Evolutionary conservation across 2,113 vertebrate genomes (phyloP), one percentile per base, ranked within the genome.

Genomic region (Mus pahari): DNA sequence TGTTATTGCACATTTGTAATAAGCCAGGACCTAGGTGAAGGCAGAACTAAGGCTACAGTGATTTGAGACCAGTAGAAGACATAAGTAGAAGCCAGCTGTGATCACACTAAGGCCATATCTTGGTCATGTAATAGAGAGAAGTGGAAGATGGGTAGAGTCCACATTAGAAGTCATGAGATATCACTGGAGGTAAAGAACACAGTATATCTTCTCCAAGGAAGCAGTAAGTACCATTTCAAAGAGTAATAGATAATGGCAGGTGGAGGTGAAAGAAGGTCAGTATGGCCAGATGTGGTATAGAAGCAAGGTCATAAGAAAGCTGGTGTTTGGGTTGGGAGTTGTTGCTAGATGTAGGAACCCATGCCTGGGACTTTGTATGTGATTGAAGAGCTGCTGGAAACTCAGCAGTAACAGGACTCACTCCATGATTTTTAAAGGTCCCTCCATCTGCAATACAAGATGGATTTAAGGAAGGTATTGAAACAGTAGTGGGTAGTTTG

Each of bases 251-350:
- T 39, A 0, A 24, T 83, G 68, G 20, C 26, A 64, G 7, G 8
- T 83, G 4, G 22, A 26, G 42, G 55, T 62, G 66, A 39, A 68
- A 48, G 6, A n/a, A 86, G 58, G 13, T 3, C 26, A 48, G 1
- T 24, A 3, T 82, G 11, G 13, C 1, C 64, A 3, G 13, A 19
- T 31, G 12, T 7, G 48, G 13, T n/a, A 11, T 42, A 22, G 73
- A 4, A 90, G 4, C 31, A 36, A 75, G 11, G 1, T 36, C 17
- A 14, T 48, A 24, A 53, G 5, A 24, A n/a, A 50, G 62, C 20
- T 19, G 6, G 3, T 19, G 6, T 7, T 12, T 22, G 3, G 0
- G 7, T n/a, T 2, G 1, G 9, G 53, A 10, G 9, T 68, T 45
- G 74, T 70, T 58, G 17, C 17, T 58, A 39, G 74, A 24, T 11